phyloP scores from a whole-genome alignment of 1,140 invertebrate species.

The Ips typographus region DNA sequence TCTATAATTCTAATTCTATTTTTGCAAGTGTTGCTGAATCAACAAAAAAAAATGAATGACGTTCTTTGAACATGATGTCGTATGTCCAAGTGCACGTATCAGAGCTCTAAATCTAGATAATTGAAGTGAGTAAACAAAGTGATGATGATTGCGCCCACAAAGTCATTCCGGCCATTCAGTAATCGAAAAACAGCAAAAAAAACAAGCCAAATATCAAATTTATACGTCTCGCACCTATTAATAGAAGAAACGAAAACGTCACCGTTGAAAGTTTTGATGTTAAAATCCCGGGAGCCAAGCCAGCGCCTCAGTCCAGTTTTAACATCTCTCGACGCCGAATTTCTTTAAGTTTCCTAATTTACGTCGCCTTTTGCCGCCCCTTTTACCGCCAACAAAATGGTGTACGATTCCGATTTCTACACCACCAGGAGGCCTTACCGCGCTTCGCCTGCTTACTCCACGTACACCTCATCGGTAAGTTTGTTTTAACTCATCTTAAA shows the following conservation, averaged over 20 bases:
- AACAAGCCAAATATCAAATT: constrained; percentile 21
- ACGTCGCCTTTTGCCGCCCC: constrained; percentile 32
- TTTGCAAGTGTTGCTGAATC: too few relatives aligned
- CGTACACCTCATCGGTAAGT: constrained; percentile 80
- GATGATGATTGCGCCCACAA: not conserved
- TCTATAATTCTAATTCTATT: too few relatives aligned
- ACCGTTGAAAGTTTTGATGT: constrained; percentile 35
- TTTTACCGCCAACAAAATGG: constrained; percentile 63
- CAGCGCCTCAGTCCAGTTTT: constrained; percentile 43
- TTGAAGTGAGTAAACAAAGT: too few relatives aligned
- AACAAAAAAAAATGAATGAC: too few relatives aligned
- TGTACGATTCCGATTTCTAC: constrained; percentile 88
- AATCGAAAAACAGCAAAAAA: constrained; percentile 3
- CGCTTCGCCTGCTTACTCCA: constrained; percentile 67
- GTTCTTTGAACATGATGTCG: too few relatives aligned
- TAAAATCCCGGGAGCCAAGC: constrained; percentile 40
- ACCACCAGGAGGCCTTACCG: constrained; percentile 78
- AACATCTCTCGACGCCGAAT: constrained; percentile 47
- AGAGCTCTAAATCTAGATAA: too few relatives aligned
- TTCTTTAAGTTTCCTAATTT: constrained; percentile 27
- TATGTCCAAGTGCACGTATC: too few relatives aligned
- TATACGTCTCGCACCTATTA: constrained; percentile 28
- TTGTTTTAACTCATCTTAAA: constrained; percentile 20
- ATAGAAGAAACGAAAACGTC: constrained; percentile 20
- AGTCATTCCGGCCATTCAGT: not conserved